phyloP scores from a whole-genome alignment of 2,113 vertebrate genomes.

The Oncorhynchus keta region DNA sequence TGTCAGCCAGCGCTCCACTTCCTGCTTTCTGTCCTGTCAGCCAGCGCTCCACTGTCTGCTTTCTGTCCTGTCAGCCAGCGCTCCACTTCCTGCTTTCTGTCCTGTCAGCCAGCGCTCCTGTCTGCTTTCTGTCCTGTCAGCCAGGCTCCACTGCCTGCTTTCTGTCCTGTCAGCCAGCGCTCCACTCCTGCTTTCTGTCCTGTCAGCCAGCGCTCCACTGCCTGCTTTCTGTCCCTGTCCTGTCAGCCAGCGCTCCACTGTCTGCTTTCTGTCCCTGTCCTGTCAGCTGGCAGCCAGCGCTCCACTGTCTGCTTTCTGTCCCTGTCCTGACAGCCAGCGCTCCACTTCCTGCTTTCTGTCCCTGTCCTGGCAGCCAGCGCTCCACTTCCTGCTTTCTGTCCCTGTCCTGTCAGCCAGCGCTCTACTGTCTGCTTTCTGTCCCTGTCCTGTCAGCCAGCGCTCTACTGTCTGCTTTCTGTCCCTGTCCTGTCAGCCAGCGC shows the following conservation, averaged over 20 bases:
- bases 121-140: too few relatives aligned
- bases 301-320: neutral
- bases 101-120: too few relatives aligned
- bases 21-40: too few relatives aligned
- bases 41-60: too few relatives aligned
- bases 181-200: too few relatives aligned
- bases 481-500: conserved; percentile 36
- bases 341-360: neutral
- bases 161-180: too few relatives aligned
- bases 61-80: conserved; percentile 25
- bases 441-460: conserved; percentile 32
- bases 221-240: neutral
- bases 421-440: neutral
- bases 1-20: conserved; percentile 11
- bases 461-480: neutral
- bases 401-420: conserved; percentile 38
- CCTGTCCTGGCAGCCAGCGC: conserved; percentile 32
- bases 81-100: neutral
- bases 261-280: conserved; percentile 44
- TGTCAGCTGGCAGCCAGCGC: conserved; percentile 43
- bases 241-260: conserved; percentile 26
- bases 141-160: conserved; percentile 25
- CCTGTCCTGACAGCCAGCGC: conserved; percentile 35
- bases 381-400: neutral
- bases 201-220: conserved; percentile 28